These are phyloP conservation scores for Athalia rosae DNA, from an alignment of 2,888 invertebrate genomes.

Conservation along the genomic window DNA sequence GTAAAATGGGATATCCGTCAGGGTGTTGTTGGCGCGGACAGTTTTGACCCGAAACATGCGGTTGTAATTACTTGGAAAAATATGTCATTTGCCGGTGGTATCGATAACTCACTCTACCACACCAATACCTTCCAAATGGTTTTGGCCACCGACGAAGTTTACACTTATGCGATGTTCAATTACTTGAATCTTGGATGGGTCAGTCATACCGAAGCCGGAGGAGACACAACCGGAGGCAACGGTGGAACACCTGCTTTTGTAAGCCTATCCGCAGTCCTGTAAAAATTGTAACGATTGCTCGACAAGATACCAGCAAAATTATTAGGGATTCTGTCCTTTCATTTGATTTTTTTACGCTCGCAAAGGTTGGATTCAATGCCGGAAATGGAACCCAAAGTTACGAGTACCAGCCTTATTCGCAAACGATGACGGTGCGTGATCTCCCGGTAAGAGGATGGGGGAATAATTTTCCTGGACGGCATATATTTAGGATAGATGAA, in stretches of 20 bases:
- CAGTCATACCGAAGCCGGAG: slow-evolving; percentile 92
- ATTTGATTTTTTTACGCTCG: slow-evolving; percentile 47
- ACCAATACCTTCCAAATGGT: slow-evolving; percentile 98
- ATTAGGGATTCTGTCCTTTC: slow-evolving; percentile 43
- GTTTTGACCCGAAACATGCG: slow-evolving; percentile 93
- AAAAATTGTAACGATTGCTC: background rate
- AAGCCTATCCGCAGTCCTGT: slow-evolving; percentile 72
- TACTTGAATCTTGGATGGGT: slow-evolving; percentile 94
- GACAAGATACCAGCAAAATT: background rate
- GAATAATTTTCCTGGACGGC: slow-evolving; percentile 91
- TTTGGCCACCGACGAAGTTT: slow-evolving; percentile 93
- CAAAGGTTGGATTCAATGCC: slow-evolving; percentile 95
- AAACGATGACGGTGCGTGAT: slow-evolving; percentile 88
- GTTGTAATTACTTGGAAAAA: slow-evolving; percentile 97
- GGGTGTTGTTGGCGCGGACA: slow-evolving; percentile 93
- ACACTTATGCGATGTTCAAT: slow-evolving; percentile 96
- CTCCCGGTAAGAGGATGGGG: slow-evolving; percentile 90
- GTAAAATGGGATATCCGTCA: slow-evolving; percentile 91
- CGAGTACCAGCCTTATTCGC: slow-evolving; percentile 93
- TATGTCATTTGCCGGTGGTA: slow-evolving; percentile 93
- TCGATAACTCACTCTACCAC: slow-evolving; percentile 86
- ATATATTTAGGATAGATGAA: slow-evolving; percentile 96
- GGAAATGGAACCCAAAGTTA: slow-evolving; percentile 94
- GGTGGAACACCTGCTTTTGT: slow-evolving; percentile 92
- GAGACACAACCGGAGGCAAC: slow-evolving; percentile 90